A percentile compares a stretch with the other conserved stretches of the same genome.
phyloP scores from a whole-genome alignment of 2,797 vertebrate species.

The Sylvilagus floridanus region DNA sequence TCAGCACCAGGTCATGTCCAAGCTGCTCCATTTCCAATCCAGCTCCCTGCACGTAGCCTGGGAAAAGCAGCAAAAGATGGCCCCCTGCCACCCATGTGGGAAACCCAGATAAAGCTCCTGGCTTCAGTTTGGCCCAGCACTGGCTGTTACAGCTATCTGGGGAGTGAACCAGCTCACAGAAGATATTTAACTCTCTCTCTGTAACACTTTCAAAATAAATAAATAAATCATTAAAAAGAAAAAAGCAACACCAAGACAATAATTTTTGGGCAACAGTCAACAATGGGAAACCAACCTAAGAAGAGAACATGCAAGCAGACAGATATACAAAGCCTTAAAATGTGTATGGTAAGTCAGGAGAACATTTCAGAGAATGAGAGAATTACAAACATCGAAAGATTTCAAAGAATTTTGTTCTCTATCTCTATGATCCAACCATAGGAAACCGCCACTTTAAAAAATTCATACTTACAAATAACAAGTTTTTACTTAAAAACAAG shows the following conservation, averaged over 20 bases:
- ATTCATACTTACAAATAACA: conserved; percentile 44
- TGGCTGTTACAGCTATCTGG: too few species aligned
- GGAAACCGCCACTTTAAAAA: background rate
- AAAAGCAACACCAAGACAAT: conserved; percentile 36
- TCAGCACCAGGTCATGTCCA: too few species aligned
- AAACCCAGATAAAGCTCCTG: too few species aligned
- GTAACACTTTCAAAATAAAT: too few species aligned
- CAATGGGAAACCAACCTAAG: background rate
- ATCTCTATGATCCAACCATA: background rate
- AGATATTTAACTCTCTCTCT: too few species aligned
- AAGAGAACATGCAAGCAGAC: background rate
- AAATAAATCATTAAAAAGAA: too few species aligned
- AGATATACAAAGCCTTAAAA: background rate
- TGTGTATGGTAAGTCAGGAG: background rate
- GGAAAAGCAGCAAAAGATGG: too few species aligned
- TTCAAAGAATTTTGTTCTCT: conserved; percentile 3
- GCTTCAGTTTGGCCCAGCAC: too few species aligned
- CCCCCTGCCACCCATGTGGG: too few species aligned
- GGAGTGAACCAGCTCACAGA: too few species aligned
- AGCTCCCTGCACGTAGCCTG: too few species aligned
- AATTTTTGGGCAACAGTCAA: background rate
- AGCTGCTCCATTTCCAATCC: too few species aligned
- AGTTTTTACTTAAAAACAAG: conserved; percentile 21
- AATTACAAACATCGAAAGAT: background rate
- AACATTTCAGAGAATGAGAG: background rate